A percentile compares a stretch with the other conserved stretches of the same genome.
phyloP scores from a whole-genome alignment of 2,888 invertebrate species.

The Bombylius discolor region DNA sequence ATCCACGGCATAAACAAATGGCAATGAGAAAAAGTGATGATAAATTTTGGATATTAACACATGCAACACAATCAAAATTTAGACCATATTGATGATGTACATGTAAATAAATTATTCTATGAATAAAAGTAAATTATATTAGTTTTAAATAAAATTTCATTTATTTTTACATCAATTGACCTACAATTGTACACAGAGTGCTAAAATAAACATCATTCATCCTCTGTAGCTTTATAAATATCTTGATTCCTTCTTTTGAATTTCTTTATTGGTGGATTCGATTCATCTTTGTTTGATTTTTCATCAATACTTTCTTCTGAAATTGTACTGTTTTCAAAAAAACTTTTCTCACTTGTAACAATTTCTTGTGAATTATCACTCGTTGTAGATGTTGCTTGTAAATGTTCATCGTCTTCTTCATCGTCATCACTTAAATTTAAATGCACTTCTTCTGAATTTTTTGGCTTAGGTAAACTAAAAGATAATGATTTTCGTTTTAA shows the following conservation, averaged over 20 bases:
- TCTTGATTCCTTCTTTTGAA: slow-evolving; percentile 33
- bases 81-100: slow-evolving; percentile 23
- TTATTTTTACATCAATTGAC: too few relatives aligned
- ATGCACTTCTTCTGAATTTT: slow-evolving; percentile 2
- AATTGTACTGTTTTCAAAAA: background rate
- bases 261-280: slow-evolving; percentile 25
- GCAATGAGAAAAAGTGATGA: slow-evolving; percentile 51
- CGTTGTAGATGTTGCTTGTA: too few relatives aligned
- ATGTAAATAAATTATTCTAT: too few relatives aligned
- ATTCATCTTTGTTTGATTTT: background rate
- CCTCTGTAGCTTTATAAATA: slow-evolving; percentile 20
- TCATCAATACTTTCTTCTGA: background rate
- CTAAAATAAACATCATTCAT: too few relatives aligned
- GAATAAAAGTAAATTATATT: too few relatives aligned
- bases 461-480: slow-evolving; percentile 21
- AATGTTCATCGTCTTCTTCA: too few relatives aligned
- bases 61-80: slow-evolving; percentile 50
- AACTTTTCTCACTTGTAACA: too few relatives aligned
- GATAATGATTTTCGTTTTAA: slow-evolving; percentile 23
- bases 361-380: too few relatives aligned
- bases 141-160: too few relatives aligned
- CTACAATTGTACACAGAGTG: too few relatives aligned
- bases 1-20: slow-evolving; percentile 73
- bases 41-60: slow-evolving; percentile 63
- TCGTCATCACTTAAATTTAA: background rate